Conservation (phyloP, 2,888 invertebrate genomes). For the Andrena bicolor region DNA sequence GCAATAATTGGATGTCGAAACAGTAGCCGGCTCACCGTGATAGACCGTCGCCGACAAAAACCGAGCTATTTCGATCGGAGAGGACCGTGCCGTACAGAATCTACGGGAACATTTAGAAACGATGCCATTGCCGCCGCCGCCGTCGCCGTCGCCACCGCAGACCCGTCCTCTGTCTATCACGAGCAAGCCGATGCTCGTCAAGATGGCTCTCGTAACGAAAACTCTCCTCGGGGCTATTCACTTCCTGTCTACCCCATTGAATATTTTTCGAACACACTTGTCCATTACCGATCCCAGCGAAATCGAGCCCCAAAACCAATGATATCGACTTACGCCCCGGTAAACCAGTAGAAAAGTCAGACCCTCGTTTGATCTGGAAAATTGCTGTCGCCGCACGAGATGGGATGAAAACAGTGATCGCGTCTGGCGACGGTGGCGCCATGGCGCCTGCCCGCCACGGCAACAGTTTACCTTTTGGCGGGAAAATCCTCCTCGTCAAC, state of each 20-base stretch:
- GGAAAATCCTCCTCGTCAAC: conserved; percentile 57
- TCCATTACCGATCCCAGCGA: conserved; percentile 52
- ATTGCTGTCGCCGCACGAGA: conserved; percentile 68
- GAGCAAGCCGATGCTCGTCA: conserved; percentile 79
- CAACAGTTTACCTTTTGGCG: conserved; percentile 69
- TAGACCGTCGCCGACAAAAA: conserved; percentile 34
- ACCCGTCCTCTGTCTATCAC: conserved; percentile 68
- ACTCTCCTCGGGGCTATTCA: conserved; percentile 65
- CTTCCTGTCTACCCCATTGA: conserved; percentile 70
- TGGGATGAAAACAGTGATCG: conserved; percentile 78
- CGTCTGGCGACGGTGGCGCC: conserved; percentile 78
- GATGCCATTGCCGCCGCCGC: conserved; percentile 70
- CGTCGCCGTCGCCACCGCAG: conserved; percentile 49
- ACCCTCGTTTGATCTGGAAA: conserved; percentile 62
- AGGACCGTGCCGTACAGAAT: conserved; percentile 42
- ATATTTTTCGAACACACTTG: conserved; percentile 75
- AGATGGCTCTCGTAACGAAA: conserved; percentile 78
- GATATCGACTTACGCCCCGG: conserved; percentile 64
- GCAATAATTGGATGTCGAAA: conserved; percentile 53
- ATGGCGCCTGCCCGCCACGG: conserved; percentile 69
- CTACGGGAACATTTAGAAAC: conserved; percentile 59
- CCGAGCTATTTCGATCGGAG: conserved; percentile 45
- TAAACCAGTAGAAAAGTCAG: conserved; percentile 58
- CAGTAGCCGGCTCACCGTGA: conserved; percentile 46
- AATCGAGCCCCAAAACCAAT: conserved; percentile 51